Evolutionary conservation across 1,140 invertebrate species (phyloP), one percentile per base, ranked within the genome.

Genomic region (Bombus pascuorum): DNA sequence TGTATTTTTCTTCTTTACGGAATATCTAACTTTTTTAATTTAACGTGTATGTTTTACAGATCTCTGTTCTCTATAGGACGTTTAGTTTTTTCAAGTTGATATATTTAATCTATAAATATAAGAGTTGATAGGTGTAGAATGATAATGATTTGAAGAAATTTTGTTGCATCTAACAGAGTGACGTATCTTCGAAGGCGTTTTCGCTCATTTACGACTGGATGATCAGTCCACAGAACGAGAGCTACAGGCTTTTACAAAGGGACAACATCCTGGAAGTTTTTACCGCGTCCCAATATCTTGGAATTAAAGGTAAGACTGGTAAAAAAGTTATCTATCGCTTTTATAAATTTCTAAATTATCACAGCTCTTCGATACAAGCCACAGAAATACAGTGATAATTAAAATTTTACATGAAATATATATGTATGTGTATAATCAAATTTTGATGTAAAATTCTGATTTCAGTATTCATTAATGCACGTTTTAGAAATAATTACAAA

Each of bases 191-290:
- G 3, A 93, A 94, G 88, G 96, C 97, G 2, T 97, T 97, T 91
- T 95, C 96, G 32, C 96, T 96, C 65, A 96, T 97, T 86, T 98
- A 97, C 92, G 96, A 97, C 82, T 98, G 97, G 97, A 97, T 97
- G 97, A 96, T 97, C 86, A 96, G 95, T 71, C 94, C 95, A 25
- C 95, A 94, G 8, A 94, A 92, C 39, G 96, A 96, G 28, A 96
- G 96, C 74, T 96, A 96, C 84, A 96, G 96, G 66, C 91, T 96
- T 3, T 91, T 97, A 4, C 96, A 95, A 75, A 95, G 96, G 81
- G 95, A 97, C 73, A 96, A 97, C 89, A 96, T 97, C 75, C 92
- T 97, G 59, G 96, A 97, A 81, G 92, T 97, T 25, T 97, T 97
- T 90, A 95, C 95, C 87, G 96, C 97, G 0, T 96, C 97, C 0